Conservation (phyloP, 2,113 vertebrate genomes). For the Hassar affinis region DNA sequence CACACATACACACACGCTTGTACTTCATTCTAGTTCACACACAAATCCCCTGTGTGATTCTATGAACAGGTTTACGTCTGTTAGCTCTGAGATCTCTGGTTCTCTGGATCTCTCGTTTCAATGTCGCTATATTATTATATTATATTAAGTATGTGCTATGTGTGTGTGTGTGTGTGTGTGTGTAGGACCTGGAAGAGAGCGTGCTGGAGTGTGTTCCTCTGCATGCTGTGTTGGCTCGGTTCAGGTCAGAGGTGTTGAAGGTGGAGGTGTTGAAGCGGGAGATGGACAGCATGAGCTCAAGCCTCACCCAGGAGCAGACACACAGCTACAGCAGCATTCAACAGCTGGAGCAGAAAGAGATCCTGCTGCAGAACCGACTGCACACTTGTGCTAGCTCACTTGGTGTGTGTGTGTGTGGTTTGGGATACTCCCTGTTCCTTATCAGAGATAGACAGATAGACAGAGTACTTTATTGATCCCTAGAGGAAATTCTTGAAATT, state of each 20-base stretch:
- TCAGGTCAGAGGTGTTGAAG: slow-evolving; percentile 84
- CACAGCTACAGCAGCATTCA: slow-evolving; percentile 91
- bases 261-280: slow-evolving; percentile 85
- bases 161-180: background rate
- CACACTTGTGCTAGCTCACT: slow-evolving; percentile 94
- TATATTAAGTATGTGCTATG: no score
- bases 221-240: slow-evolving; percentile 86
- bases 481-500: background rate
- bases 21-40: background rate
- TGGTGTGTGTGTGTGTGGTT: slow-evolving; percentile 65
- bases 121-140: no score
- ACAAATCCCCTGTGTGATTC: background rate
- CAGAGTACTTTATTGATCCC: background rate
- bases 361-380: slow-evolving; percentile 85
- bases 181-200: slow-evolving; percentile 88
- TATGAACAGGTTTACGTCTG: background rate
- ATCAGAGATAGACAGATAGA: background rate
- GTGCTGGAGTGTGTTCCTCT: slow-evolving; percentile 90
- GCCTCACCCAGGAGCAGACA: slow-evolving; percentile 87
- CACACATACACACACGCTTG: slow-evolving; percentile 2
- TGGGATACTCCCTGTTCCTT: background rate
- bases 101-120: no score
- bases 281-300: slow-evolving; percentile 82
- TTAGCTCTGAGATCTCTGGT: no score
- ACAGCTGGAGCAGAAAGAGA: slow-evolving; percentile 85